Conservation (phyloP, 2,888 invertebrate species). For the Salticus scenicus region DNA sequence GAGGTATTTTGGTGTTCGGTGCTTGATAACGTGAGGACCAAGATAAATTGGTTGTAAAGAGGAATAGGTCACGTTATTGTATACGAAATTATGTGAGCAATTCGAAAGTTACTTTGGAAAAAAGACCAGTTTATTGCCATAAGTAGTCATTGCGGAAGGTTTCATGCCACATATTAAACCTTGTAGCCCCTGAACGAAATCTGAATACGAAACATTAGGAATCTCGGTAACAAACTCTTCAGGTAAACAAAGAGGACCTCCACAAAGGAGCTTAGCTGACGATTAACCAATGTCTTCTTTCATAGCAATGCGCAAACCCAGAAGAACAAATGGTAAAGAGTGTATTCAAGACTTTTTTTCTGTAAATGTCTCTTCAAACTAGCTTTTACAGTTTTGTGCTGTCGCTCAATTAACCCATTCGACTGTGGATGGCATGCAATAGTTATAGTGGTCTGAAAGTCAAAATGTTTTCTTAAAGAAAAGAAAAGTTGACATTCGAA, state of each 20-base stretch:
- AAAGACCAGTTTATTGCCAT: neutral
- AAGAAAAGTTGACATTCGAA: conserved; percentile 67
- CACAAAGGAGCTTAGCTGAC: conserved; percentile 19
- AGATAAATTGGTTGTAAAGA: conserved; percentile 20
- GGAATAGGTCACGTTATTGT: neutral
- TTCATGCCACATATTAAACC: neutral
- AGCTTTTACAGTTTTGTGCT: conserved; percentile 26
- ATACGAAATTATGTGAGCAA: neutral
- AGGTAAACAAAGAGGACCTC: conserved; percentile 20
- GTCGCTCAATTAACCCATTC: conserved; percentile 1
- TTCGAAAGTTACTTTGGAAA: neutral
- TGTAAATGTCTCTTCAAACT: conserved; percentile 21
- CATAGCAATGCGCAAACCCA: conserved; percentile 12
- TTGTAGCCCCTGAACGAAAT: neutral
- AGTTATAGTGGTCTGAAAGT: conserved; percentile 72
- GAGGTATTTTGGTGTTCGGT: neutral
- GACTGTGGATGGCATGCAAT: conserved; percentile 42
- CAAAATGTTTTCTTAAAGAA: conserved; percentile 71
- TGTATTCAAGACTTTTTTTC: conserved; percentile 25
- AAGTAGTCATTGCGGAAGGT: neutral
- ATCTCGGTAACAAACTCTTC: conserved; percentile 21
- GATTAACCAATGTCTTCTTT: conserved; percentile 26
- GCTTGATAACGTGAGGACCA: conserved; percentile 4
- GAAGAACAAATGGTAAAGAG: conserved; percentile 25
- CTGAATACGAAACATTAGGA: conserved; percentile 6